Percentiles rank a stretch among this genome's conserved stretches.
phyloP scores from a whole-genome alignment of 2,113 vertebrate species.

The Prunella fulvescens region DNA sequence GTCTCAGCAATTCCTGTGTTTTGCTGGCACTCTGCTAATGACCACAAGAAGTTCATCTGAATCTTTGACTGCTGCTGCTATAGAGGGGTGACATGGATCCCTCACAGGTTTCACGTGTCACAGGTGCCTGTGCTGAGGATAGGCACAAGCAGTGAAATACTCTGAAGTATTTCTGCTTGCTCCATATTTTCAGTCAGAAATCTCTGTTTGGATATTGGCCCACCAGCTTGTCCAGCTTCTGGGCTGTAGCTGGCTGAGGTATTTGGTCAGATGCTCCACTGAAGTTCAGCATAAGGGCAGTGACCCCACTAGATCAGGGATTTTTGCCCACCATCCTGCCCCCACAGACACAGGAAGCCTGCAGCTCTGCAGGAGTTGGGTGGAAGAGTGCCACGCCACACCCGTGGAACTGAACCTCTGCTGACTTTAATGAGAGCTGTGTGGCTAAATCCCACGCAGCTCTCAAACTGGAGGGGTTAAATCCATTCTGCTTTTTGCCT shows the following conservation, averaged over 20 bases:
- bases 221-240: background rate
- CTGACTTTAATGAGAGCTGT: background rate
- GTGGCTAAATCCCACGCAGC: background rate
- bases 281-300: background rate
- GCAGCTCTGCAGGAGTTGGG: background rate
- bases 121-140: background rate
- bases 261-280: background rate
- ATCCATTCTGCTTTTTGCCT: background rate
- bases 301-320: background rate
- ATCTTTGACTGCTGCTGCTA: background rate
- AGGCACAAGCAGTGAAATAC: background rate
- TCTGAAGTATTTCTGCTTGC: background rate
- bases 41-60: background rate
- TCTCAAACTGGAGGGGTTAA: slow-evolving; percentile 32
- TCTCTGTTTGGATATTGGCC: background rate
- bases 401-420: slow-evolving; percentile 13
- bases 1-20: background rate
- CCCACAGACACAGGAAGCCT: background rate
- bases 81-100: background rate
- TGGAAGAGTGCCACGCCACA: slow-evolving; percentile 5
- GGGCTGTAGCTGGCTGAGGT: background rate
- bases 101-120: background rate
- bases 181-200: background rate
- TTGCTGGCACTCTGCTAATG: background rate
- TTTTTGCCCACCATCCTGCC: background rate